Evolutionary conservation across 2,113 vertebrate genomes (phyloP).

Genomic region (Opisthocomus hoazin): DNA sequence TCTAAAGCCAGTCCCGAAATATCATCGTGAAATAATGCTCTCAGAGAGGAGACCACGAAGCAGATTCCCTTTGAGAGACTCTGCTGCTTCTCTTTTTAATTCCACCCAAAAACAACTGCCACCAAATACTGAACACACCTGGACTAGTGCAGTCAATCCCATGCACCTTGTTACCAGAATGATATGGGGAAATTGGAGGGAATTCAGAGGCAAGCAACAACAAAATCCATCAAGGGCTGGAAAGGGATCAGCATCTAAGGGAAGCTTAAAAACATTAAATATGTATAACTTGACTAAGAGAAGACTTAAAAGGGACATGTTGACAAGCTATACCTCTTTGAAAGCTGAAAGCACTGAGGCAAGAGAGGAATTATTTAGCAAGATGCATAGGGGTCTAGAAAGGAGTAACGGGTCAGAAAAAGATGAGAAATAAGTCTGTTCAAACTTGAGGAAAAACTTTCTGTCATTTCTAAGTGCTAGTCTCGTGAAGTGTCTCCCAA

Average conservation of each 20-base stretch:
- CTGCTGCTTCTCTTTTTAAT: slow-evolving; percentile 8
- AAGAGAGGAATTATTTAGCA: slow-evolving; percentile 42
- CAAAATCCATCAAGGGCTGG: slow-evolving; percentile 37
- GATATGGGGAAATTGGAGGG: slow-evolving; percentile 9
- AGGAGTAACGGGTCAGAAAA: neutral
- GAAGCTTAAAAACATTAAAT: slow-evolving; percentile 57
- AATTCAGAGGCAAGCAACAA: slow-evolving; percentile 36
- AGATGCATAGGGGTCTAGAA: neutral
- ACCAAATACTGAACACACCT: neutral
- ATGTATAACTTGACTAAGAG: slow-evolving; percentile 52
- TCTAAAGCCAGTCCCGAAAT: slow-evolving; percentile 57
- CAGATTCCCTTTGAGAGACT: slow-evolving; percentile 44
- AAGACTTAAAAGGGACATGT: slow-evolving; percentile 47
- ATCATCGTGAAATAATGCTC: slow-evolving; percentile 40
- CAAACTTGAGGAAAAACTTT: slow-evolving; percentile 12
- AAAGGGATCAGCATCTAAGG: slow-evolving; percentile 42
- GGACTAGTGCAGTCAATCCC: slow-evolving; percentile 8
- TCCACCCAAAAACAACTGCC: slow-evolving; percentile 5
- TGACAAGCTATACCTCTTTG: slow-evolving; percentile 60
- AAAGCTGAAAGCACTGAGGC: neutral
- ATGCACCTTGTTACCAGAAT: neutral
- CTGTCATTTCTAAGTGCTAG: neutral
- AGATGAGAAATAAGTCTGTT: neutral
- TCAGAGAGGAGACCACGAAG: slow-evolving; percentile 1
- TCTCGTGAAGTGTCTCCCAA: neutral